These are phyloP conservation scores for Melanargia galathea DNA, from an alignment of 2,888 invertebrate species.

Conservation along the genomic window DNA sequence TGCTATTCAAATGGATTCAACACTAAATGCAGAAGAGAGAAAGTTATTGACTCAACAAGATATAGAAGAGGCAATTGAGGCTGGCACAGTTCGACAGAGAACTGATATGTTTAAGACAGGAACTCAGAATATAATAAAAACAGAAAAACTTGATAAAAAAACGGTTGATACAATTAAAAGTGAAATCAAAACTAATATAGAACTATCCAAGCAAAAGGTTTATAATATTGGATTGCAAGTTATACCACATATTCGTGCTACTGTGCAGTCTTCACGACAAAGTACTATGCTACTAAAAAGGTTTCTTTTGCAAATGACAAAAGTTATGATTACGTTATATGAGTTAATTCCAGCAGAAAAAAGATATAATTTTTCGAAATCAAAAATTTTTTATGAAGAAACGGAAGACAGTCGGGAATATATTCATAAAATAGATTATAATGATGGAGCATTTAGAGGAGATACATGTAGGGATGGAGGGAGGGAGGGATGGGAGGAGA, in stretches of 20 bases:
- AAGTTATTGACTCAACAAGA: conserved; percentile 46
- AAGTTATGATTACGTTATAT: conserved; percentile 74
- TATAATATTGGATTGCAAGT: conserved; percentile 66
- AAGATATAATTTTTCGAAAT: conserved; percentile 43
- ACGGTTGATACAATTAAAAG: conserved; percentile 12
- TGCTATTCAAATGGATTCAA: conserved; percentile 36
- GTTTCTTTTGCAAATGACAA: conserved; percentile 74
- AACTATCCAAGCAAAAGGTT: conserved; percentile 57
- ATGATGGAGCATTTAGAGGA: neutral
- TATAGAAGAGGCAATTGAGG: conserved; percentile 48
- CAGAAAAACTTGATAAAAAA: conserved; percentile 26
- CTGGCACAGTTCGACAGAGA: conserved; percentile 48
- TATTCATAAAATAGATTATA: neutral
- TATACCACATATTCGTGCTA: conserved; percentile 66
- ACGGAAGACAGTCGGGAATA: conserved; percentile 23
- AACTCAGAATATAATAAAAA: conserved; percentile 27
- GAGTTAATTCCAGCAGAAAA: conserved; percentile 65
- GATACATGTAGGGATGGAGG: conserved; percentile 16
- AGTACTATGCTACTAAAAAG: conserved; percentile 68
- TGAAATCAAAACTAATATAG: conserved; percentile 33
- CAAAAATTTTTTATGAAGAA: conserved; percentile 13
- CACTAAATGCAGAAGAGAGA: conserved; percentile 43
- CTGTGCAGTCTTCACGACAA: conserved; percentile 58
- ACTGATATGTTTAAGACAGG: conserved; percentile 44
- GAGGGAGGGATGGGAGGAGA: no score